A percentile compares a stretch with the other conserved stretches of the same genome.
phyloP scores from a whole-genome alignment of 2,888 invertebrate genomes.

The Thysanoteuthis rhombus region DNA sequence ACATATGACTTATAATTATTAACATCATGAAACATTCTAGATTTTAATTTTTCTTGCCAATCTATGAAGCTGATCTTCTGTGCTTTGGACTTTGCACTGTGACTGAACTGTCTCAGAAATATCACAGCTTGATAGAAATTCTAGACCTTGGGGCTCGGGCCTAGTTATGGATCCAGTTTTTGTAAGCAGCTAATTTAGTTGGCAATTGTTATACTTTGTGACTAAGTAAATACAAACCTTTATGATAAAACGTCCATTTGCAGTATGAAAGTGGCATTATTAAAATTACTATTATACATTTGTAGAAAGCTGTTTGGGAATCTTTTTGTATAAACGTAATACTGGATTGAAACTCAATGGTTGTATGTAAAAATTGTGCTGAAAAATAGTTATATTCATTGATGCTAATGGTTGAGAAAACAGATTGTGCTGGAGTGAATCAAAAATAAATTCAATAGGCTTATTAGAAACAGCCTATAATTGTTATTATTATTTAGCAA shows the following conservation, averaged over 20 bases:
- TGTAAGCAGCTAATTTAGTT: not conserved
- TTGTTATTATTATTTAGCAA: too few relatives aligned
- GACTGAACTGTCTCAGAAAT: not conserved
- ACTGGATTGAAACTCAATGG: not conserved
- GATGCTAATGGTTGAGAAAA: not conserved
- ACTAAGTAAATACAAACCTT: too few relatives aligned
- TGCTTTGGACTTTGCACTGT: not conserved
- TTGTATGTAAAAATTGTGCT: not conserved
- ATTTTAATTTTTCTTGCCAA: not conserved
- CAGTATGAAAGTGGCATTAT: not conserved
- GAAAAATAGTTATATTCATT: not conserved
- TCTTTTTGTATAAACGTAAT: not conserved
- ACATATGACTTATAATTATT: not conserved
- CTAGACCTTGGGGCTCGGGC: not conserved
- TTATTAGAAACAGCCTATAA: not conserved
- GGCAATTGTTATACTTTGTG: not conserved
- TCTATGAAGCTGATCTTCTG: not conserved
- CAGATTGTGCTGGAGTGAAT: not conserved
- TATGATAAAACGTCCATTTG: too few relatives aligned
- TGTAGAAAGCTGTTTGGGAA: not conserved
- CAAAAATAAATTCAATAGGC: not conserved
- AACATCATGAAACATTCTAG: not conserved
- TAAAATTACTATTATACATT: not conserved
- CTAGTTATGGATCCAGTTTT: not conserved
- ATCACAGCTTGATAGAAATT: not conserved